These are phyloP conservation scores for Nesospiza acunhae DNA, from an alignment of 2,113 vertebrate species.

Conservation along the genomic window DNA sequence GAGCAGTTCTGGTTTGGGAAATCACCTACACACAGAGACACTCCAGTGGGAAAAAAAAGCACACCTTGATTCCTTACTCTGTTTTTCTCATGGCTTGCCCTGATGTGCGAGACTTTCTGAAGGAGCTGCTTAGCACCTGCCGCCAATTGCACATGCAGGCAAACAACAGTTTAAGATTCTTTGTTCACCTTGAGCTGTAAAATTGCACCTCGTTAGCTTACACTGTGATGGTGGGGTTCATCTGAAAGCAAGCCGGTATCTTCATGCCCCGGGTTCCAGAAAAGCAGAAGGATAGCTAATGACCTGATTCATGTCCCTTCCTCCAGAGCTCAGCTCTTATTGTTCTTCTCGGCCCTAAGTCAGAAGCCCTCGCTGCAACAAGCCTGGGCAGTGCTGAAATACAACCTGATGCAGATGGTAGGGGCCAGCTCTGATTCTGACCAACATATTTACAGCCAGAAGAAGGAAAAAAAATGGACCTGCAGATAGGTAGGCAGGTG, in stretches of 20 bases:
- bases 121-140: background rate
- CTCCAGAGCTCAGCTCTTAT: background rate
- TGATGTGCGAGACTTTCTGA: background rate
- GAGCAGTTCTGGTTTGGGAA: background rate
- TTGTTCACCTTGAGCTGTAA: background rate
- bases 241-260: background rate
- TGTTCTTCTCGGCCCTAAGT: background rate
- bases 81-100: background rate
- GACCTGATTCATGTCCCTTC: background rate
- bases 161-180: background rate
- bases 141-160: background rate
- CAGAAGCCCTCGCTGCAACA: background rate
- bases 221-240: background rate
- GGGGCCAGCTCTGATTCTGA: constrained; percentile 2
- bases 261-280: background rate
- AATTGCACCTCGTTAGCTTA: background rate
- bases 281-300: background rate
- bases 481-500: constrained; percentile 58
- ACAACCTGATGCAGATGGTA: constrained; percentile 29
- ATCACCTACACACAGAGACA: background rate
- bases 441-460: constrained; percentile 8
- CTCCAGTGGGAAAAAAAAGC: background rate
- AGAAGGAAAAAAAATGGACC: constrained; percentile 17
- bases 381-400: constrained; percentile 3
- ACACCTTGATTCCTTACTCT: background rate